phyloP scores from a whole-genome alignment of 2,113 vertebrate species.

The Onychostoma macrolepis region DNA sequence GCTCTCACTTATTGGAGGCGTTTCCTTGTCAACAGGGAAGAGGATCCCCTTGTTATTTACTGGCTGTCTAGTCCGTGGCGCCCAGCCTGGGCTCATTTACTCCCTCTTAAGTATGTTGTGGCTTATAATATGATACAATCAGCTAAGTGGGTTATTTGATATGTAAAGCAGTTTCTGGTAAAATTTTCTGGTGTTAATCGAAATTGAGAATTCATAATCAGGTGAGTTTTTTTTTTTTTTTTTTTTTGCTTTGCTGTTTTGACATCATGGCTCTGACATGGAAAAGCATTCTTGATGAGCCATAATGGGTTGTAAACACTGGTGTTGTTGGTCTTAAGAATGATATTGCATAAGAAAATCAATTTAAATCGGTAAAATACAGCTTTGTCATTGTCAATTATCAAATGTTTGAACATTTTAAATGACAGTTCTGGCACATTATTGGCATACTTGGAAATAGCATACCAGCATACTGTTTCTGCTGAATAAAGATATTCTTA shows the following conservation, averaged over 20 bases:
- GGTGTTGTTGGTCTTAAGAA: too few relatives aligned
- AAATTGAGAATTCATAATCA: not conserved
- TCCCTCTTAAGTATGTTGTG: not conserved
- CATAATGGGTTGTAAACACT: too few relatives aligned
- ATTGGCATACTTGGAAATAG: not conserved
- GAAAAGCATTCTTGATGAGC: too few relatives aligned
- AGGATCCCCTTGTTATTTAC: conserved; percentile 34
- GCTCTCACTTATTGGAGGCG: conserved; percentile 13
- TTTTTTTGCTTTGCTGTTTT: not conserved
- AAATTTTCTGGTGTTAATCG: not conserved
- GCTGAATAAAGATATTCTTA: not conserved
- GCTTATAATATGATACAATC: conserved; percentile 17
- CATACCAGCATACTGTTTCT: not conserved
- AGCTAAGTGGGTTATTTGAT: conserved; percentile 26
- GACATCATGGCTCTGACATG: too few relatives aligned
- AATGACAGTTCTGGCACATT: not conserved
- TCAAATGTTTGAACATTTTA: not conserved
- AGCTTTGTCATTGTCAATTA: too few relatives aligned
- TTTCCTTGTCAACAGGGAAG: conserved; percentile 28
- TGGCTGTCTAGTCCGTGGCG: not conserved
- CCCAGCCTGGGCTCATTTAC: conserved; percentile 29
- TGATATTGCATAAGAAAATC: too few relatives aligned
- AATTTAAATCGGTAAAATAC: too few relatives aligned
- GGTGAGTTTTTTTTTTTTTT: not conserved
- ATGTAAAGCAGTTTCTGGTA: not conserved